Percentiles rank a stretch among this genome's conserved stretches.
Evolutionary conservation across 2,113 vertebrate genomes (phyloP).

Genomic region (Phaethornis superciliosus): DNA sequence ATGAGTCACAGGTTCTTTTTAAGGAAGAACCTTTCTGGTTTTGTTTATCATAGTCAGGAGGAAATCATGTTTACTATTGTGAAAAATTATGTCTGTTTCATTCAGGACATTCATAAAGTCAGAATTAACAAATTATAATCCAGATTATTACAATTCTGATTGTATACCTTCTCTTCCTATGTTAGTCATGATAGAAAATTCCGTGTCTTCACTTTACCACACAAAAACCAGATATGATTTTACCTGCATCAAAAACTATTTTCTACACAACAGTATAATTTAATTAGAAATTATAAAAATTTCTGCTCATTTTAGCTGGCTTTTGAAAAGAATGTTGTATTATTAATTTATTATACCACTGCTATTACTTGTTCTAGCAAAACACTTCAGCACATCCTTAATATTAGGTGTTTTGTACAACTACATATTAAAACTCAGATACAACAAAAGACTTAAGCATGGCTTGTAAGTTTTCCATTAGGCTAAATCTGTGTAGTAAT

Average conservation of each 20-base stretch:
- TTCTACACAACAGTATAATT: neutral
- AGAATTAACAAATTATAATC: neutral
- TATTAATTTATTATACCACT: neutral
- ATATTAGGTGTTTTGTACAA: neutral
- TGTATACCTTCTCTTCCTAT: neutral
- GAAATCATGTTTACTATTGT: neutral
- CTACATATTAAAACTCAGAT: neutral
- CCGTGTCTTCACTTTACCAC: neutral
- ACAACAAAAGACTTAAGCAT: neutral
- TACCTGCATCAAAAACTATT: neutral
- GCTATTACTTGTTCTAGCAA: neutral
- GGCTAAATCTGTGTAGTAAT: neutral
- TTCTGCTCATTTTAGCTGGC: neutral
- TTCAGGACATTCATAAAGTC: neutral
- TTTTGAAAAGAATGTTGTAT: neutral
- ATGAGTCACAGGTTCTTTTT: neutral
- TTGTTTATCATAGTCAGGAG: neutral
- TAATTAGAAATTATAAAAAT: neutral
- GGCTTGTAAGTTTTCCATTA: neutral
- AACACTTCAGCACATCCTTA: neutral
- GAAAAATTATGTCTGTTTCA: neutral
- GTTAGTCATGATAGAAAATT: neutral
- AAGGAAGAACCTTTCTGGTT: neutral
- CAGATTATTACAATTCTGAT: neutral
- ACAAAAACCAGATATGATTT: neutral